A percentile compares a stretch with the other conserved stretches of the same genome.
These are phyloP conservation scores for Coremacera marginata DNA, from an alignment of 2,888 invertebrate species.

Conservation along the genomic window DNA sequence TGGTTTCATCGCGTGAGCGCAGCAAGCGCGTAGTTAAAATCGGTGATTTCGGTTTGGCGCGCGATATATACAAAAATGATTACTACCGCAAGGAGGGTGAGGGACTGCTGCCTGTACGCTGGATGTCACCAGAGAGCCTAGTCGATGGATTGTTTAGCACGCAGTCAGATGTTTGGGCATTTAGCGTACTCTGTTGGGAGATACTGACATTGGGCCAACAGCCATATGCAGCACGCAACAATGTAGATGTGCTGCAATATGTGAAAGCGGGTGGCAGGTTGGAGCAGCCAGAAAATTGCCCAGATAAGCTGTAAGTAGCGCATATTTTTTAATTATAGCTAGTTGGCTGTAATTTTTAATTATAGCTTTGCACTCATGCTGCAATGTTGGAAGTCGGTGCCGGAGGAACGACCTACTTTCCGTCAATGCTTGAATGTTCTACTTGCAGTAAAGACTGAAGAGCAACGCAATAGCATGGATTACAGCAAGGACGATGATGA, in stretches of 20 bases:
- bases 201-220: conserved; percentile 96
- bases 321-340: not conserved
- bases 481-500: conserved; percentile 48
- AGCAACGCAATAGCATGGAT: conserved; percentile 52
- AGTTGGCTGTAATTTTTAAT: conserved; percentile 39
- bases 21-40: conserved; percentile 77
- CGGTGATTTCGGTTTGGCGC: conserved; percentile 95
- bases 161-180: conserved; percentile 97
- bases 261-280: conserved; percentile 89
- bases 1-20: conserved; percentile 82
- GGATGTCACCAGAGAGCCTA: conserved; percentile 98
- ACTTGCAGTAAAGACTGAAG: conserved; percentile 57
- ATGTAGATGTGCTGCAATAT: conserved; percentile 91
- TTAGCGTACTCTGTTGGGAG: conserved; percentile 96
- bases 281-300: conserved; percentile 86
- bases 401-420: conserved; percentile 89
- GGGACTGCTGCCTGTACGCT: conserved; percentile 91
- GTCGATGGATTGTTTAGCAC: conserved; percentile 96
- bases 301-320: conserved; percentile 78
- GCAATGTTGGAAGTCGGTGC: conserved; percentile 88
- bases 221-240: conserved; percentile 94
- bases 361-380: conserved; percentile 86
- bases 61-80: conserved; percentile 97
- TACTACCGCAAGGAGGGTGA: conserved; percentile 96
- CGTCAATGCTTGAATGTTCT: conserved; percentile 78